Evolutionary conservation across 2,113 vertebrate species (phyloP), one percentile per base, ranked within the genome.

Genomic region (Murina feae): DNA sequence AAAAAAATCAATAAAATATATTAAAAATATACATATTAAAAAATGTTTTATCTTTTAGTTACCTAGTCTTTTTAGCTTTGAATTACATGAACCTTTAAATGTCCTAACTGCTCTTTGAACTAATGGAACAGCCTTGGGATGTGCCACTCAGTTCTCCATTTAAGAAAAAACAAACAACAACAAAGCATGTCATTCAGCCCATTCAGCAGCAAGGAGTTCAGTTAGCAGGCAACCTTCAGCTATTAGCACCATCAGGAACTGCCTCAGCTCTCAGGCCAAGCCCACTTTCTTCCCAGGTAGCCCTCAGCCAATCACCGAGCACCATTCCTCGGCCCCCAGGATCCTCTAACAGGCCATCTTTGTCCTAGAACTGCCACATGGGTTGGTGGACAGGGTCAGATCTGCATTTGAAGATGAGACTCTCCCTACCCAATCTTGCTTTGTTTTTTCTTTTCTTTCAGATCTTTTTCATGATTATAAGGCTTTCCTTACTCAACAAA

Each of bases 81-180:
- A 96, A 80, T 91, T 75, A 53, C 21, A 39, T 8, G 80, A 89
- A 55, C 8, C 37, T 94, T 86, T 90, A 96, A 95, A 96, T 72
- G 80, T 96, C 87, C 81, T 53, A 82, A 42, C 47, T 91, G 63
- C 66, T 87, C 81, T 97, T 85, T 95, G 79, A 97, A 96, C 76
- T 81, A 66, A 75, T 30, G 81, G 69, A 86, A 90, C 35, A 87
- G 71, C 16, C 13, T 80, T 55, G 28, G 13, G 28, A 9, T 84
- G 7, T 75, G 44, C n/a, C 37, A 51, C 75, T 93, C 35, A 95
- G 82, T 83, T 86, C 42, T 96, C 39, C 55, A n/a, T 94, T 90
- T n/a, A 75, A 91, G 55, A 89, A 96, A 76, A 39, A 44, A 44
- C 44, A 44, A 44, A 55, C 21, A 58, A 58, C 14, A 51, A 51